Percentiles rank a stretch among this genome's conserved stretches.
Evolutionary conservation across 2,113 vertebrate genomes (phyloP).

Genomic region (Phyllopteryx taeniolatus): DNA sequence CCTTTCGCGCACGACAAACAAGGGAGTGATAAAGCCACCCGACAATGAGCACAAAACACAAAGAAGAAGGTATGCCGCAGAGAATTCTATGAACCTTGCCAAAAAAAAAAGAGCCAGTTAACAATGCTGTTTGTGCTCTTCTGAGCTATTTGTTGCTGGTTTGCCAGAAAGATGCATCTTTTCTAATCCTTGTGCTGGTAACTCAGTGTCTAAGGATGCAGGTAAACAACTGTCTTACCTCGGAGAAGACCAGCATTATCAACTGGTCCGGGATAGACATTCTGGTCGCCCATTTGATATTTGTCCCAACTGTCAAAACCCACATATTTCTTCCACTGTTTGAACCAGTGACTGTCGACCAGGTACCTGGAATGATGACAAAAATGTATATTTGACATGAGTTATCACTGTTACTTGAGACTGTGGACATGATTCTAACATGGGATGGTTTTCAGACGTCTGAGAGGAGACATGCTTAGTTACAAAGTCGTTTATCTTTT

Average conservation of each 20-base stretch:
- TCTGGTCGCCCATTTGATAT: conserved; percentile 98
- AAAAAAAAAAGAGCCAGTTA: conserved; percentile 11
- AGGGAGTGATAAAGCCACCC: neutral
- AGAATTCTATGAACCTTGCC: conserved; percentile 40
- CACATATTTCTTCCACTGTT: conserved; percentile 99
- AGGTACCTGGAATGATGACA: conserved; percentile 82
- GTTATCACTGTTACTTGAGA: no score
- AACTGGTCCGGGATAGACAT: conserved; percentile 95
- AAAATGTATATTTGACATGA: neutral
- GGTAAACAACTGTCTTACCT: conserved; percentile 77
- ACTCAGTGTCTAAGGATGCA: neutral
- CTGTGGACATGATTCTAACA: neutral
- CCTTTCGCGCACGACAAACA: conserved; percentile 5
- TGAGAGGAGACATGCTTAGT: neutral
- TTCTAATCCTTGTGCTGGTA: neutral
- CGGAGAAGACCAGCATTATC: conserved; percentile 96
- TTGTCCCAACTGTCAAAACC: conserved; percentile 99
- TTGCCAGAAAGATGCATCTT: conserved; percentile 39
- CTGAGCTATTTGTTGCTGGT: conserved; percentile 13
- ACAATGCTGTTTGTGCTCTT: conserved; percentile 38
- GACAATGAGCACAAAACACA: conserved; percentile 37
- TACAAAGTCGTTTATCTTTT: neutral
- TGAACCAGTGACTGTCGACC: conserved; percentile 98
- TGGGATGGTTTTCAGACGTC: neutral
- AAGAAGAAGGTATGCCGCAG: conserved; percentile 46